These are phyloP conservation scores for Sebastes hopkinsi DNA, from an alignment of 2,797 vertebrate species.

Conservation along the genomic window DNA sequence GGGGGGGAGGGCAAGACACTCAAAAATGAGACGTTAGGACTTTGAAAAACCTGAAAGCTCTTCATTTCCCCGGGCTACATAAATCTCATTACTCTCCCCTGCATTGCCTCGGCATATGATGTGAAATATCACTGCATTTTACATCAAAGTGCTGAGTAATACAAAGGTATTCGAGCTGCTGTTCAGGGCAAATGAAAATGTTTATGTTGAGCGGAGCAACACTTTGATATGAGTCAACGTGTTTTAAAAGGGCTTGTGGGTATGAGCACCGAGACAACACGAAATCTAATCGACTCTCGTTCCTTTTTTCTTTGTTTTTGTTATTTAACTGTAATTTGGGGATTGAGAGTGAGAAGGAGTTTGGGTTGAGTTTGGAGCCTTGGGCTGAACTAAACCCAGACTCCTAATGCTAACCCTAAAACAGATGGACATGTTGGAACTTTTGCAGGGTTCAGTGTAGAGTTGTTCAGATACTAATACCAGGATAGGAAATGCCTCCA, in stretches of 20 bases:
- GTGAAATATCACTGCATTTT: conserved; percentile 63
- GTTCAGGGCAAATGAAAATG: conserved; percentile 64
- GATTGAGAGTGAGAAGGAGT: neutral
- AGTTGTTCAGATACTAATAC: neutral
- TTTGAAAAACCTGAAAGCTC: conserved; percentile 52
- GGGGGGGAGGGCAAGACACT: neutral
- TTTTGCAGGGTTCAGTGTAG: neutral
- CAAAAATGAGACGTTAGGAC: conserved; percentile 43
- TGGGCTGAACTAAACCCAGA: neutral
- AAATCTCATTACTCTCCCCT: conserved; percentile 68
- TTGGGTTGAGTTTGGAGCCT: neutral
- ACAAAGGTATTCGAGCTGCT: conserved; percentile 38
- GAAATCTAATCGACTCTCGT: neutral
- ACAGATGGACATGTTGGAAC: neutral
- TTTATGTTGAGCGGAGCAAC: conserved; percentile 45
- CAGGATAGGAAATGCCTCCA: neutral
- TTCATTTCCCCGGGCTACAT: conserved; percentile 51
- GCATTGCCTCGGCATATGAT: conserved; percentile 48
- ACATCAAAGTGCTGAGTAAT: conserved; percentile 74
- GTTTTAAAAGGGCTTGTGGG: conserved; percentile 23
- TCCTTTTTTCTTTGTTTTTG: neutral
- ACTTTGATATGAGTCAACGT: conserved; percentile 43
- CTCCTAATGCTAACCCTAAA: neutral
- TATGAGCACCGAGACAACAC: neutral
- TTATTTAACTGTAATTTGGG: neutral